A percentile compares a stretch with the other conserved stretches of the same genome.
Evolutionary conservation across 2,888 invertebrate genomes (phyloP).

Genomic region (Orthosia incerta): DNA sequence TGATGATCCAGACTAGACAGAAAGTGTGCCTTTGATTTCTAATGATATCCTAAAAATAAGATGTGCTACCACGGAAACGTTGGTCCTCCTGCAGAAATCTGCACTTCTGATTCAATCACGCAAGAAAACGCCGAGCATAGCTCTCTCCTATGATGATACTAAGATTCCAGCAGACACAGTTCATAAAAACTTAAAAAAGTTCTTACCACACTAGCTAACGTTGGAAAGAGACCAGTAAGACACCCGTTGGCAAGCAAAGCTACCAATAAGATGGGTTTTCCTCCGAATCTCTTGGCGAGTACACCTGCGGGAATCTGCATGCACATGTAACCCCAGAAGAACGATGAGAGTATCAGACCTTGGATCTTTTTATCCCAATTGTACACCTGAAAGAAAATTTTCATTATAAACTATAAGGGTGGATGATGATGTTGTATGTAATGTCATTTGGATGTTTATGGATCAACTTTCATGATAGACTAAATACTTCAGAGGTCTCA

Average conservation of each 20-base stretch:
- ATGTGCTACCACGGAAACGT: too few species aligned
- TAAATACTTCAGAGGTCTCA: not conserved
- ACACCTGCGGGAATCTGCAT: slow-evolving; percentile 94
- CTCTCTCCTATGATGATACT: too few species aligned
- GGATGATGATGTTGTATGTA: too few species aligned
- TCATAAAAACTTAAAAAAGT: not conserved
- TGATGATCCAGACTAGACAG: not conserved
- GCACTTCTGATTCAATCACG: too few species aligned
- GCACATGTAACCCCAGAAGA: slow-evolving; percentile 95
- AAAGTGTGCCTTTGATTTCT: not conserved
- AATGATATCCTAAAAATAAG: not conserved
- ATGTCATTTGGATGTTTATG: not conserved
- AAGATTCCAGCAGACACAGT: not conserved
- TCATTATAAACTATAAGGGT: not conserved
- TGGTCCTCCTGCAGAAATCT: too few species aligned
- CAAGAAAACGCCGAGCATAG: too few species aligned
- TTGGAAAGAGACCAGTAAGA: slow-evolving; percentile 91
- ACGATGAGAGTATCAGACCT: slow-evolving; percentile 93
- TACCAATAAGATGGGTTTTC: slow-evolving; percentile 92
- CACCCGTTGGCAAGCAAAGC: slow-evolving; percentile 91
- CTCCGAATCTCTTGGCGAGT: slow-evolving; percentile 94
- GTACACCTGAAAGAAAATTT: slow-evolving; percentile 76
- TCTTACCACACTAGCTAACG: slow-evolving; percentile 88
- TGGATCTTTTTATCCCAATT: slow-evolving; percentile 91
- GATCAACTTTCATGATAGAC: too few species aligned